A percentile compares a stretch with the other conserved stretches of the same genome.
Evolutionary conservation across 2,888 invertebrate species (phyloP).

Genomic region (Drosophila suboccidentalis): DNA sequence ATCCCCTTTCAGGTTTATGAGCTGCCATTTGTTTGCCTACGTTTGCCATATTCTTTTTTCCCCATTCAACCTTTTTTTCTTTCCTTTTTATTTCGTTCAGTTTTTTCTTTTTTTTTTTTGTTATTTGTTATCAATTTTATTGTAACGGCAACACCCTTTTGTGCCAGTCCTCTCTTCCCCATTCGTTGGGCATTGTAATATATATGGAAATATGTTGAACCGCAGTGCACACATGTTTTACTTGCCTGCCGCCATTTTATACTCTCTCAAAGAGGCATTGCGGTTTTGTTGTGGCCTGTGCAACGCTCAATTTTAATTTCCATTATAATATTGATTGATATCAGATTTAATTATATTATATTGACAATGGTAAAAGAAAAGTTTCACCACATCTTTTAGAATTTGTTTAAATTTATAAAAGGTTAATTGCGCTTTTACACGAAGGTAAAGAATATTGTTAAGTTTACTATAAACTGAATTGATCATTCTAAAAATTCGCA

Average conservation of each 20-base stretch:
- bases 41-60: conserved; percentile 26
- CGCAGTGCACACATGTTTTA: conserved; percentile 12
- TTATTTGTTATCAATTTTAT: conserved; percentile 58
- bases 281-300: conserved; percentile 8
- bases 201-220: conserved; percentile 31
- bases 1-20: conserved; percentile 58
- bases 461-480: background rate
- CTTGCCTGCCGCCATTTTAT: conserved; percentile 16
- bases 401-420: background rate
- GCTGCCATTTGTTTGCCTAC: conserved; percentile 53
- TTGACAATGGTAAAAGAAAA: background rate
- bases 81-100: background rate
- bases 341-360: background rate
- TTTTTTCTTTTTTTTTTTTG: conserved; percentile 11
- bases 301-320: background rate
- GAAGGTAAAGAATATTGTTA: background rate
- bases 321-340: background rate
- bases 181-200: conserved; percentile 31
- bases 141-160: conserved; percentile 39
- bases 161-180: conserved; percentile 2
- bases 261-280: conserved; percentile 12
- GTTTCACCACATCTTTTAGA: background rate
- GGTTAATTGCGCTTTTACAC: background rate
- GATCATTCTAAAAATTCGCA: background rate
- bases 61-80: background rate